Base-by-base conservation (phyloP, 1,140 invertebrate species). In the Zaprionus davidi region DNA sequence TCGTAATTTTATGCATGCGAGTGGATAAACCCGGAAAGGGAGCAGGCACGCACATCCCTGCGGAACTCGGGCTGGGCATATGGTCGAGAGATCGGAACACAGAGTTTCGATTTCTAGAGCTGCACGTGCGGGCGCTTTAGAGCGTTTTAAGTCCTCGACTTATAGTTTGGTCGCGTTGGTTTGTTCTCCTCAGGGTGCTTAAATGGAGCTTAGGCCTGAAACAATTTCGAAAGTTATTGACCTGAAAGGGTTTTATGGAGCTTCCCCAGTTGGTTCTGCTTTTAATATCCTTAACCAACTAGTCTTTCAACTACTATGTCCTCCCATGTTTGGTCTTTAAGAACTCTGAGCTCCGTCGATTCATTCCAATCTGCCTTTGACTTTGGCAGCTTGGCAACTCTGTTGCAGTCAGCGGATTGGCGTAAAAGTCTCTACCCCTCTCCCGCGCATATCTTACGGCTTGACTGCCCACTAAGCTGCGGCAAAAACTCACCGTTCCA, bases 401-500 rank as follows among this genome's bases (percentile, higher is more conserved):
- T 62, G 41, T 22, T 46, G 20, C 41, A 44, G 44, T 26, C 38
- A 36, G 38, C 28, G 28, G 13, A n/a, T 41, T 41, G 38, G 38
- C 41, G 15, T 44, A 28, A 28, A 7, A 28, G 6, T 17, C 41
- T 7, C 6, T 44, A 5, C 38, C 15, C 38, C 13, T 0, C 15
- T 15, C 41, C 6, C 38, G 4, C 6, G 31, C 12, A 13, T 13
- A 12, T 38, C 11, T 13, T 38, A 15, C 12, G 36, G 15, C 6
- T 20, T 28, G 13, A 15, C 22, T 46, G n/a, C 24, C 9, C 17
- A 31, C 22, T n/a, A n/a, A 26, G n/a, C 46, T 24, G 46, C 46
- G 13, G 5, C n/a, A 53, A 56, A 65, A 55, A 90, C 85, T 87
- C 74, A 92, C 92, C 92, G 77, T 70, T 92, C 92, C 9, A 90